phyloP scores from a whole-genome alignment of 2,797 vertebrate genomes.

The Spinus pinus region DNA sequence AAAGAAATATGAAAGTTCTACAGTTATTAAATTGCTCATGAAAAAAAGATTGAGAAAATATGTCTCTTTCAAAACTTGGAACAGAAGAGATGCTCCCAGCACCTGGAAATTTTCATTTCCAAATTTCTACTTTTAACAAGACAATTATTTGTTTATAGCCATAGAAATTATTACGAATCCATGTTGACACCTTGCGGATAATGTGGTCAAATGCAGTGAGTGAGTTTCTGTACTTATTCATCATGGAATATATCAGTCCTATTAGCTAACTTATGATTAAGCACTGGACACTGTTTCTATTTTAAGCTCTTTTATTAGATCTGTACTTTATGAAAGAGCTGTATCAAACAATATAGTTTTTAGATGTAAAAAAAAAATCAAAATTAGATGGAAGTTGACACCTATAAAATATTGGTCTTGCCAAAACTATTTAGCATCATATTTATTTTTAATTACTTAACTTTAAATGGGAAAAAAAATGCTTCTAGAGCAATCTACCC shows the following conservation, averaged over 20 bases:
- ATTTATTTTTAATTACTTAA: not conserved
- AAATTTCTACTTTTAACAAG: conserved; percentile 3
- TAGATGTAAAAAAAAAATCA: not conserved
- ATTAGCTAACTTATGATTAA: not conserved
- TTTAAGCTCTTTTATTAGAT: not conserved
- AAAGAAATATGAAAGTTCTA: conserved; percentile 26
- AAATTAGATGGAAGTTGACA: not conserved
- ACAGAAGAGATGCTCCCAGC: not conserved
- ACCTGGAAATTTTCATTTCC: conserved; percentile 17
- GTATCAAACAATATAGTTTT: not conserved
- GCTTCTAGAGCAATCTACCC: not conserved
- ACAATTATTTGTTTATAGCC: not conserved
- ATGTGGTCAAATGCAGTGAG: not conserved
- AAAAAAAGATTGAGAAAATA: conserved; percentile 30
- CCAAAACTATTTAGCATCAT: not conserved
- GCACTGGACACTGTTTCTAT: not conserved
- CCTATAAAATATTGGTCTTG: not conserved
- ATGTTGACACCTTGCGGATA: not conserved
- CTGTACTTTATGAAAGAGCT: not conserved
- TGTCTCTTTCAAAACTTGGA: conserved; percentile 35
- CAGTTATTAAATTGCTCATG: conserved; percentile 26
- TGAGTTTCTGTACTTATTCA: not conserved
- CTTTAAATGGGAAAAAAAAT: not conserved
- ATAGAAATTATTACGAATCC: not conserved
- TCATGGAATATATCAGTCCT: not conserved